Conservation (phyloP, 2,113 vertebrate species). For the Aramus guarauna region DNA sequence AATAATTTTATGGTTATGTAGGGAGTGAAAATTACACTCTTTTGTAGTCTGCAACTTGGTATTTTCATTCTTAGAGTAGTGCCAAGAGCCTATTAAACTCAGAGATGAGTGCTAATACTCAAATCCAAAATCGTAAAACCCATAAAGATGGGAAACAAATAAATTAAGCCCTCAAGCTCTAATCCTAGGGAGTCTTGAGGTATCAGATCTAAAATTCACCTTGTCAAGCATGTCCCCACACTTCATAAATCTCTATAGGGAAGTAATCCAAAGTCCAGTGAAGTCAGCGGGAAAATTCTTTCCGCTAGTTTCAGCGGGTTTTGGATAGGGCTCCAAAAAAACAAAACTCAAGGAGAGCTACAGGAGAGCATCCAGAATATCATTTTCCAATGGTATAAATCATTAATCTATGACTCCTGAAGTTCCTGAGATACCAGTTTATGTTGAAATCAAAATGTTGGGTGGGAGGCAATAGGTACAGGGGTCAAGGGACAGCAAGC, state of each 20-base stretch:
- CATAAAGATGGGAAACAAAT: neutral
- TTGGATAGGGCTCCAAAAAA: neutral
- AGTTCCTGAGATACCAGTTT: slow-evolving; percentile 44
- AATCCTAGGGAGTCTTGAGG: neutral
- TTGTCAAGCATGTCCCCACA: neutral
- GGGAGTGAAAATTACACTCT: slow-evolving; percentile 2
- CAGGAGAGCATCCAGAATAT: neutral
- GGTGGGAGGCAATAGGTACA: slow-evolving; percentile 29
- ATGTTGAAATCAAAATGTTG: slow-evolving; percentile 52
- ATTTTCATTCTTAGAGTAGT: neutral
- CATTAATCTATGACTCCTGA: slow-evolving; percentile 44
- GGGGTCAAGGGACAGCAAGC: slow-evolving; percentile 47
- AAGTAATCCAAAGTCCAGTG: slow-evolving; percentile 17
- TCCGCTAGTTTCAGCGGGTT: neutral
- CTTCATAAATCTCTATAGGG: neutral
- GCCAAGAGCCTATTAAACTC: neutral
- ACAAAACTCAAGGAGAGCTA: neutral
- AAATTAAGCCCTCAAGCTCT: neutral
- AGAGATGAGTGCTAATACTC: neutral
- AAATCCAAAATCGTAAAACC: neutral
- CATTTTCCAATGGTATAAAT: slow-evolving; percentile 7
- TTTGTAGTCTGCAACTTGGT: slow-evolving; percentile 9
- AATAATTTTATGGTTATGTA: slow-evolving; percentile 24
- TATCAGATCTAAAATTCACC: slow-evolving; percentile 14
- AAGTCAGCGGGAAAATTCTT: neutral